Evolutionary conservation across 2,888 invertebrate genomes (phyloP).

Genomic region (Sericinus montela): DNA sequence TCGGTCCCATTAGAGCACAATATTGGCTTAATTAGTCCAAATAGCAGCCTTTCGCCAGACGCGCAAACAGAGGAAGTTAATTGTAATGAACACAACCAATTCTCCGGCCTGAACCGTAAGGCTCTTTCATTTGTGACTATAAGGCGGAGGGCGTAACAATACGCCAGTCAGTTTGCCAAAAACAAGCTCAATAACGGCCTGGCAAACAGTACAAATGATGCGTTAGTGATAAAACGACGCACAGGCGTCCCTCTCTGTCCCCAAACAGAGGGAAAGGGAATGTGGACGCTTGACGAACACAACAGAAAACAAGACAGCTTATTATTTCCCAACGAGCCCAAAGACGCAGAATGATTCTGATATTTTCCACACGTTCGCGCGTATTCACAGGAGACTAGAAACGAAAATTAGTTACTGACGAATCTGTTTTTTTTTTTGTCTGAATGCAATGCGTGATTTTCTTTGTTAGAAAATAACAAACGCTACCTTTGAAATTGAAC

Average conservation of each 20-base stretch:
- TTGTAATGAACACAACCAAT: slow-evolving; percentile 70
- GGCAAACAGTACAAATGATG: slow-evolving; percentile 75
- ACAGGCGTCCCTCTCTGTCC: slow-evolving; percentile 43
- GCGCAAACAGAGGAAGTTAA: slow-evolving; percentile 71
- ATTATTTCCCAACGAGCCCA: slow-evolving; percentile 67
- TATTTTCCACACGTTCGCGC: slow-evolving; percentile 76
- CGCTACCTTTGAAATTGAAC: slow-evolving; percentile 72
- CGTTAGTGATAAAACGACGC: slow-evolving; percentile 70
- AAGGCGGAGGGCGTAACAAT: slow-evolving; percentile 59
- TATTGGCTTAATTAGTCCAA: slow-evolving; percentile 71
- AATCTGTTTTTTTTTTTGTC: slow-evolving; percentile 72
- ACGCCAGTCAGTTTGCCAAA: slow-evolving; percentile 67
- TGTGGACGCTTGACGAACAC: slow-evolving; percentile 53
- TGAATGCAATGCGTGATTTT: slow-evolving; percentile 72
- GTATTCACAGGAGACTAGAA: slow-evolving; percentile 71
- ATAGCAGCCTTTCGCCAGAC: slow-evolving; percentile 72
- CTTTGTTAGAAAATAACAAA: slow-evolving; percentile 74
- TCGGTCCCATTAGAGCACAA: slow-evolving; percentile 54
- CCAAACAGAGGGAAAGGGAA: slow-evolving; percentile 37
- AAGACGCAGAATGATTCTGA: slow-evolving; percentile 65
- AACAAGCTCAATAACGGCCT: slow-evolving; percentile 75
- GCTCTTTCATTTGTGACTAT: slow-evolving; percentile 64
- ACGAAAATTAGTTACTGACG: slow-evolving; percentile 77
- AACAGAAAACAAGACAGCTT: slow-evolving; percentile 73
- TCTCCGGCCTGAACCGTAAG: slow-evolving; percentile 58